These are phyloP conservation scores for Drosophila punjabiensis DNA, from an alignment of 1,140 invertebrate species.

Conservation along the genomic window DNA sequence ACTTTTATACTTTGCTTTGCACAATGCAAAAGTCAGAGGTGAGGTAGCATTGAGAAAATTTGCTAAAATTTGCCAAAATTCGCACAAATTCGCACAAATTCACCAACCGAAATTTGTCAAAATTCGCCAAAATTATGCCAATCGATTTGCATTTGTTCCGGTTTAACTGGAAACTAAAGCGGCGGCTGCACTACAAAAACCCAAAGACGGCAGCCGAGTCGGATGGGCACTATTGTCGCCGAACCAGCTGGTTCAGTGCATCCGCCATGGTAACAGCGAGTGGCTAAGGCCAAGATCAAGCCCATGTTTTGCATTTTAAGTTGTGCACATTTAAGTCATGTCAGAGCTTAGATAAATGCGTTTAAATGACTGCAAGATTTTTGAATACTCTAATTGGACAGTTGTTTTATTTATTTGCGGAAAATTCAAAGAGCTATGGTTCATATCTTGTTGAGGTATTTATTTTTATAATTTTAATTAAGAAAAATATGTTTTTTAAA, in stretches of 20 bases:
- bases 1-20: constrained; percentile 41
- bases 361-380: neutral
- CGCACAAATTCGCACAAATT: constrained; percentile 2
- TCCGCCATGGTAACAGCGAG: constrained; percentile 20
- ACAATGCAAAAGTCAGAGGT: constrained; percentile 51
- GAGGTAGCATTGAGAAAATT: constrained; percentile 4
- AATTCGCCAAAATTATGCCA: constrained; percentile 16
- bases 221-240: constrained; percentile 19
- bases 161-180: constrained; percentile 49
- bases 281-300: constrained; percentile 26
- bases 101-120: constrained; percentile 2
- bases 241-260: constrained; percentile 35
- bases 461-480: neutral
- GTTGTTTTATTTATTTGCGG: too few relatives aligned
- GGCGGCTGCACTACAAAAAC: constrained; percentile 13
- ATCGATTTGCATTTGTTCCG: constrained; percentile 47
- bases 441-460: too few relatives aligned
- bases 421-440: too few relatives aligned
- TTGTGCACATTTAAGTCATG: constrained; percentile 21
- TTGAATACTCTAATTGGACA: neutral
- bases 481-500: neutral
- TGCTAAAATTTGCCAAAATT: constrained; percentile 7
- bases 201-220: neutral
- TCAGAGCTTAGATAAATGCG: neutral
- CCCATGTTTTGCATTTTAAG: constrained; percentile 3